These are phyloP conservation scores for Tragelaphus buxtoni DNA, from an alignment of 2,113 vertebrate genomes.

Conservation along the genomic window DNA sequence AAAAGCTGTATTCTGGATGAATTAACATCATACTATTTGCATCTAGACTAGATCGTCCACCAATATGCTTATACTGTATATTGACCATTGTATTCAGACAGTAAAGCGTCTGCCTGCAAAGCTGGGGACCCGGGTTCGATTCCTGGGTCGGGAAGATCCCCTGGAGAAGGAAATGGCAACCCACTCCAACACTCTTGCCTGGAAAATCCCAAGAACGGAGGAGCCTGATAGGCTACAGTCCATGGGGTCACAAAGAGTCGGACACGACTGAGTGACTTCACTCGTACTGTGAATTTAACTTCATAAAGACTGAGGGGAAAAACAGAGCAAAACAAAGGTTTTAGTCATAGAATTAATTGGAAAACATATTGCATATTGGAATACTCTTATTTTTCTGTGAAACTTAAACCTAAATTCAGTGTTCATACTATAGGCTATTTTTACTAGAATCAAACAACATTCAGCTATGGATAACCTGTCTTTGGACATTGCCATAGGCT, in stretches of 20 bases:
- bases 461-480: conserved; percentile 81
- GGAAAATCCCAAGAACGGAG: too few relatives aligned
- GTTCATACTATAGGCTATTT: conserved; percentile 76
- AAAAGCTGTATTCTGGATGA: neutral
- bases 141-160: too few relatives aligned
- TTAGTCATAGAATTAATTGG: conserved; percentile 52
- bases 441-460: conserved; percentile 81
- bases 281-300: neutral
- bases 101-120: too few relatives aligned
- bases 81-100: neutral
- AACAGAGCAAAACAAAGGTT: neutral
- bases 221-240: too few relatives aligned
- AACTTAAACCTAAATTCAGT: conserved; percentile 77
- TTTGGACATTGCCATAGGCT: conserved; percentile 84
- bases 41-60: neutral
- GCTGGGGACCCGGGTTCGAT: too few relatives aligned
- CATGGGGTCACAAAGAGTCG: too few relatives aligned
- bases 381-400: conserved; percentile 50
- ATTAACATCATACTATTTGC: neutral
- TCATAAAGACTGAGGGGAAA: neutral
- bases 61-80: neutral
- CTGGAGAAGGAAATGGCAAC: too few relatives aligned
- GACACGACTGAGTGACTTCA: too few relatives aligned
- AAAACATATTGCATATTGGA: neutral
- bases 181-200: too few relatives aligned